Evolutionary conservation across 2,113 vertebrate species (phyloP), one percentile per base, ranked within the genome.

Genomic region (Hydrolagus affinis): DNA sequence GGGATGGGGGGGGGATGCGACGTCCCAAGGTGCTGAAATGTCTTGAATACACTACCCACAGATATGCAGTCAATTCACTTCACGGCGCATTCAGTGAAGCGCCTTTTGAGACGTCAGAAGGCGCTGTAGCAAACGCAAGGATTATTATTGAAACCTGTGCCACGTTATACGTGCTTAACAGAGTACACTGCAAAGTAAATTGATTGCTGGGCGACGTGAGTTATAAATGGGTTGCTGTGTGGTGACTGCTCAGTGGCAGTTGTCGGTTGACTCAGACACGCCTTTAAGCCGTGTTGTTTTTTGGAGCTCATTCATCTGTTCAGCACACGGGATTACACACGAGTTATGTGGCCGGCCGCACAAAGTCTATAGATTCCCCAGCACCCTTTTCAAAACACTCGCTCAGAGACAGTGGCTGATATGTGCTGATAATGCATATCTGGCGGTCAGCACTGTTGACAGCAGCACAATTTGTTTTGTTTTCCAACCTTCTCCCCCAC

Each of bases 361-460:
- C 30, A 59, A 76, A 0, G 19, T n/a, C 12, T 60, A n/a, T 60
- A 3, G 57, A 19, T 78, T 19, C 11, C 57, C 21, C 19, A 78
- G 14, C 75, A 78, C 57, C 75, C n/a, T 60, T 14, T 78, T 78
- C n/a, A 60, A 60, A 78, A 60, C 1, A 11, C 75, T 14, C 11
- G 73, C n/a, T 23, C 21, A 23, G 21, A 23, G 23, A 25, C 44
- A 44, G 44, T 78, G 11, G 12, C 59, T 21, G 28, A 25, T 12
- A 25, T 60, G 6, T 60, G 75, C 73, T 57, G 73, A 75, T 75
- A 75, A 75, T 30, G 73, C 19, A 57, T 75, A 56, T 75, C 73
- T 75, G 15, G 19, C 56, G 32, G 32, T 15, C 21, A 4, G n/a
- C n/a, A 60, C 57, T 25, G 57, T 59, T 75, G 73, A 59, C n/a